phyloP scores from a whole-genome alignment of 2,797 vertebrate genomes.

The Sebastolobus alascanus region DNA sequence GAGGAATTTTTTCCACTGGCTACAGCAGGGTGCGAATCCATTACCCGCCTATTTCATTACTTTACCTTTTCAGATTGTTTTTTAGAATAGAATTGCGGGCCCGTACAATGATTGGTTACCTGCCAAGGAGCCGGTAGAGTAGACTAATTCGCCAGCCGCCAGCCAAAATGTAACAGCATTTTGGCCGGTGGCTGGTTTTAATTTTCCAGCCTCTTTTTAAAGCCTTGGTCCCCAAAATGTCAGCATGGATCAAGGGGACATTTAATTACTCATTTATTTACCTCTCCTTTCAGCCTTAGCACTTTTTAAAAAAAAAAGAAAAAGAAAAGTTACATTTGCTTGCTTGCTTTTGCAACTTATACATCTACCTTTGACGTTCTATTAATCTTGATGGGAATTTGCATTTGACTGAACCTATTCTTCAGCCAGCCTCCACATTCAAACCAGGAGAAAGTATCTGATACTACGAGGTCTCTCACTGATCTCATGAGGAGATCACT shows the following conservation, averaged over 20 bases:
- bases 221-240: conserved; percentile 50
- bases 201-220: conserved; percentile 59
- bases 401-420: conserved; percentile 11
- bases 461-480: conserved; percentile 9
- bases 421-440: neutral
- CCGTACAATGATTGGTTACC: conserved; percentile 67
- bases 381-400: conserved; percentile 24
- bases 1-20: conserved; percentile 38
- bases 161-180: conserved; percentile 51
- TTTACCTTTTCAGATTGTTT: conserved; percentile 52
- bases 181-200: conserved; percentile 64
- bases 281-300: conserved; percentile 17
- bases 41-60: conserved; percentile 57
- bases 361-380: conserved; percentile 11
- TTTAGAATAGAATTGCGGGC: conserved; percentile 43
- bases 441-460: neutral
- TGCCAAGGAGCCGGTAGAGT: conserved; percentile 59
- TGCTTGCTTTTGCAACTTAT: conserved; percentile 13
- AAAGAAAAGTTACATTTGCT: conserved; percentile 3
- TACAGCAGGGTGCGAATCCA: conserved; percentile 40
- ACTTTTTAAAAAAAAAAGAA: neutral
- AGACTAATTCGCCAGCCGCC: conserved; percentile 56
- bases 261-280: conserved; percentile 66
- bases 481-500: conserved; percentile 30
- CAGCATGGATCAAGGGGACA: conserved; percentile 51